Base-by-base conservation (phyloP, 37 sponge, comb jelly and placozoan species). In the Agelas oroides region DNA sequence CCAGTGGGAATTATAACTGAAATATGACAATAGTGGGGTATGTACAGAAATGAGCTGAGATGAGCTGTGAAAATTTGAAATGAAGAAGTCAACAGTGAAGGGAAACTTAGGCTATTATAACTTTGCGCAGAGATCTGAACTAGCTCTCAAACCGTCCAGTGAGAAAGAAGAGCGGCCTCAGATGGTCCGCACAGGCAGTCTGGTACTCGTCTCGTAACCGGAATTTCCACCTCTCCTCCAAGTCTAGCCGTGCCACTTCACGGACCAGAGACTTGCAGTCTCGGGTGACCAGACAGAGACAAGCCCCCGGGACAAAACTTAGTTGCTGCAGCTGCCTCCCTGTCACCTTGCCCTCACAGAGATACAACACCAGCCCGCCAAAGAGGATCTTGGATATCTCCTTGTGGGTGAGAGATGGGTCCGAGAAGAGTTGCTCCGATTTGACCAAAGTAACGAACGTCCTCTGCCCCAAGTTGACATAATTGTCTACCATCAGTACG, bases 161-260 rank as follows among this genome's bases (percentile, higher is more conserved):
- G 36, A 95, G 79, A 81, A 95, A 97, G 84, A 87, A 97, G 30
- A 97, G 89, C 1, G 98, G 98, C 41, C 62, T 84, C 66, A 72
- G 67, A 38, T 81, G 65, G 57, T 93, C 88, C 1, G 85, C 64
- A 73, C 94, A 92, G 30, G 93, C 84, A 13, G 98, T 97, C 41
- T 94, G 91, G 71, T 88, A 92, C 77, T 97, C 98, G 61, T 93
- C 92, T 53, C 96, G 75, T 1, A 93, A 63, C 34, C 94, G 75
- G 63, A 95, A 97, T 76, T 93, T 88, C 98, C 98, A 97, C 46
- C 53, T 71, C 24, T 97, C 96, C 40, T 97, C 98, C 1, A 97
- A 84, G 70, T 97, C 96, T 31, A 97, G 63, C n/a, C 98, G 59
- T 18, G 93, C 91, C 61, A 95, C 88, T 37, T 97, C 98, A 67